Base-by-base conservation (phyloP, 2,888 invertebrate genomes). In the Coelogynopora nodosa region DNA sequence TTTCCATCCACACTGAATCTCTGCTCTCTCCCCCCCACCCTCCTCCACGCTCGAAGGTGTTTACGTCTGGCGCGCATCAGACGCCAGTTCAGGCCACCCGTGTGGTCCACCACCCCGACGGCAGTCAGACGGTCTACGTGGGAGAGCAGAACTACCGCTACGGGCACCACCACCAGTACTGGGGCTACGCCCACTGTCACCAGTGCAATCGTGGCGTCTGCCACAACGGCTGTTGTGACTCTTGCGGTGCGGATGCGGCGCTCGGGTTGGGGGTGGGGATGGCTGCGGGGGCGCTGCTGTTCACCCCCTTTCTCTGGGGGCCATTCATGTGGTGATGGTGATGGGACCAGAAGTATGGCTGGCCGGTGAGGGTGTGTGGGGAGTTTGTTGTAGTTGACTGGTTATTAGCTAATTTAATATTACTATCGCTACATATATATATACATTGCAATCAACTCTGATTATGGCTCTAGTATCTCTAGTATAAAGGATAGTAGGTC, bases 271-370 rank as follows among this genome's bases (percentile, higher is more conserved):
- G 49, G n/a, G 10, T 49, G 27, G 84, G 84, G 10, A 49, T 84
- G 84, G 49, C 84, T 0, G 84, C 84, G 0, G 84, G 84, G 0
- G 84, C 84, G n/a, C 31, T 84, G 0, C 30, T 84, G 84, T 84
- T 29, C 30, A 84, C 49, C 26, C 84, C 84, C n/a, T 84, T 84
- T 31, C 31, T 84, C 49, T 84, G 84, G 84, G 31, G 49, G 0
- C 84, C 84, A 10, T 67, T 84, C 1, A 49, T 84, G 31, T 84
- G 84, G 84, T 84, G 84, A 26, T 84, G 31, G 49, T n/a, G n/a
- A n/a, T n/a, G n/a, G n/a, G n/a, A n/a, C n/a, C n/a, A n/a, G n/a
- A n/a, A n/a, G n/a, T n/a, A n/a, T n/a, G n/a, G n/a, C n/a, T n/a
- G n/a, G n/a, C n/a, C n/a, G n/a, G n/a, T n/a, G n/a, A n/a, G n/a